These are phyloP conservation scores for Neostethus bicornis DNA, from an alignment of 2,797 vertebrate genomes.

Conservation along the genomic window DNA sequence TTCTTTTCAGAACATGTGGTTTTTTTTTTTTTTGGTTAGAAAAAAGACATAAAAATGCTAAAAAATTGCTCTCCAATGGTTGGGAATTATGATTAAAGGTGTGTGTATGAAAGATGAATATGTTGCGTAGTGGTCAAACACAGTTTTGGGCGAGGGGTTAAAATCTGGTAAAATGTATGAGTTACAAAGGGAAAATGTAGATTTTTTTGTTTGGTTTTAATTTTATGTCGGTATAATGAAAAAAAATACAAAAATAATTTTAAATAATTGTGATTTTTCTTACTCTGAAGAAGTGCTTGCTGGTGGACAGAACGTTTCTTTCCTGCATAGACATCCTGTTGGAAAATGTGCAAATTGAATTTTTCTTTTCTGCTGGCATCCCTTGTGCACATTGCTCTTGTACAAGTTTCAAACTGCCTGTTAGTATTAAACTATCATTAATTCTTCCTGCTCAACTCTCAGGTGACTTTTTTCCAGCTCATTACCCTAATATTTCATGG, in stretches of 20 bases:
- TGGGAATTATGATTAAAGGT: constrained; percentile 30
- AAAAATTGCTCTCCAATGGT: not conserved
- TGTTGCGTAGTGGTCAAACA: too few species aligned
- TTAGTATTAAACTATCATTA: constrained; percentile 35
- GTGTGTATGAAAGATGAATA: constrained; percentile 11
- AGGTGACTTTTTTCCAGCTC: constrained; percentile 49
- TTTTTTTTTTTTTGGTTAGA: constrained; percentile 40
- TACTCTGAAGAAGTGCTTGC: not conserved
- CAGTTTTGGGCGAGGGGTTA: constrained; percentile 27
- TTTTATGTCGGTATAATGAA: too few species aligned
- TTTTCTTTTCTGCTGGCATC: constrained; percentile 13
- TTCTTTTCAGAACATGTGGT: too few species aligned
- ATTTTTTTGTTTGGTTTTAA: too few species aligned
- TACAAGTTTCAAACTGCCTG: constrained; percentile 16
- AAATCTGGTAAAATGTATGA: constrained; percentile 14
- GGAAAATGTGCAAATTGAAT: constrained; percentile 16
- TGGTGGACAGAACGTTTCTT: constrained; percentile 9
- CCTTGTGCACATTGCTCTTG: constrained; percentile 7
- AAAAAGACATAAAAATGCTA: constrained; percentile 37
- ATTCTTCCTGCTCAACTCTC: constrained; percentile 42
- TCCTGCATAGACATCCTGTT: not conserved
- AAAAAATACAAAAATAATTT: too few species aligned
- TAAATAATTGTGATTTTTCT: too few species aligned
- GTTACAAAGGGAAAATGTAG: constrained; percentile 33
- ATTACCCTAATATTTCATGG: constrained; percentile 54